Conservation (phyloP, 2,113 vertebrate genomes). For the Lethenteron reissneri region DNA sequence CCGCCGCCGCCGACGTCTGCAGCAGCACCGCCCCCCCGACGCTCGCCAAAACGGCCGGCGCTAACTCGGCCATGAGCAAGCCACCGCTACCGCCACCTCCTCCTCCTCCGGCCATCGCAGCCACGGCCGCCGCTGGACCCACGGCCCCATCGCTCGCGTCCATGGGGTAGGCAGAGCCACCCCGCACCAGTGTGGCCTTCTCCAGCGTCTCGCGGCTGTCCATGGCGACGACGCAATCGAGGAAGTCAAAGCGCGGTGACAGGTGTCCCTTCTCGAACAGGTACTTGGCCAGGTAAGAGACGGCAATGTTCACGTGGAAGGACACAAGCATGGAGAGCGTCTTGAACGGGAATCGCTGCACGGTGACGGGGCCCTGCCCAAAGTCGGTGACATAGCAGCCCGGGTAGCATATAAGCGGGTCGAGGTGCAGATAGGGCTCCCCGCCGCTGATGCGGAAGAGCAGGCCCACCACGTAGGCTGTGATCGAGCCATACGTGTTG, state of each 20-base stretch:
- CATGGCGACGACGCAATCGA: constrained; percentile 70
- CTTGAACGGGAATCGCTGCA: constrained; percentile 81
- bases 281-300: constrained; percentile 68
- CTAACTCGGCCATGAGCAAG: too few relatives aligned
- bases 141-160: not conserved
- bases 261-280: constrained; percentile 74
- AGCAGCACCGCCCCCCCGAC: too few relatives aligned
- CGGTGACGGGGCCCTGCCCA: constrained; percentile 27
- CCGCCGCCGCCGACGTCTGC: too few relatives aligned
- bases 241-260: constrained; percentile 65
- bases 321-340: constrained; percentile 63
- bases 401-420: constrained; percentile 72
- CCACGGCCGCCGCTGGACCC: not conserved
- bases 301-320: constrained; percentile 46
- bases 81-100: too few relatives aligned
- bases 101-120: too few relatives aligned
- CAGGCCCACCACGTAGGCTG: constrained; percentile 58
- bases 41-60: too few relatives aligned
- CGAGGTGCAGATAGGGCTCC: constrained; percentile 66
- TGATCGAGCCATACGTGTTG: constrained; percentile 74
- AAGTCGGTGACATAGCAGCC: constrained; percentile 35
- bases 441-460: constrained; percentile 68
- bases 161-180: constrained; percentile 22
- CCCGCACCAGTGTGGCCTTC: constrained; percentile 65
- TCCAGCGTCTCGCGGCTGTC: constrained; percentile 92